Evolutionary conservation across 2,888 invertebrate genomes (phyloP).

Genomic region (Malthinus flaveolus): DNA sequence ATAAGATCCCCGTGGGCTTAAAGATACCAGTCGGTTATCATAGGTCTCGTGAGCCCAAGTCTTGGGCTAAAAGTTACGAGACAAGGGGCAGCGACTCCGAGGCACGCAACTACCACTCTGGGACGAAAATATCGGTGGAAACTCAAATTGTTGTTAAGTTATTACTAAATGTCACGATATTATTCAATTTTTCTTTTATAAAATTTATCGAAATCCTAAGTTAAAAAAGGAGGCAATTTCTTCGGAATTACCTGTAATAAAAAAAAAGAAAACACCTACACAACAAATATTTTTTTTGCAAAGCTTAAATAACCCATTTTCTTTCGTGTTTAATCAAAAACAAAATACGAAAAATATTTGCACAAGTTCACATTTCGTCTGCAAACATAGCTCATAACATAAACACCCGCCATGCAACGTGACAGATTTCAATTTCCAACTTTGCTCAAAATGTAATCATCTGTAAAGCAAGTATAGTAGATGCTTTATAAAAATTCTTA

Average conservation of each 20-base stretch:
- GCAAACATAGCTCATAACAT: slow-evolving; percentile 40
- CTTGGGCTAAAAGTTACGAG: slow-evolving; percentile 33
- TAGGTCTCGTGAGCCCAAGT: slow-evolving; percentile 28
- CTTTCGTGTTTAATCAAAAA: slow-evolving; percentile 47
- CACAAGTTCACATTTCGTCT: slow-evolving; percentile 36
- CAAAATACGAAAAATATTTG: slow-evolving; percentile 38
- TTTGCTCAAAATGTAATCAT: slow-evolving; percentile 36
- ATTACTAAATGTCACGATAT: slow-evolving; percentile 39
- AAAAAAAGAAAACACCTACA: background rate
- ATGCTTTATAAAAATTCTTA: slow-evolving; percentile 31
- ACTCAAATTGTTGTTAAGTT: slow-evolving; percentile 38
- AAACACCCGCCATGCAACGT: slow-evolving; percentile 45
- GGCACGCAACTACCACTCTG: slow-evolving; percentile 43
- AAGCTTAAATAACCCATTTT: slow-evolving; percentile 39
- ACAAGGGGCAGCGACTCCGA: slow-evolving; percentile 36
- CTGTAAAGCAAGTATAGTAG: slow-evolving; percentile 33
- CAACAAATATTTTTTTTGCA: slow-evolving; percentile 1
- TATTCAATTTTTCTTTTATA: slow-evolving; percentile 23
- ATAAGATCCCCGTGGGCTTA: slow-evolving; percentile 26
- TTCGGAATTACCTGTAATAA: no score
- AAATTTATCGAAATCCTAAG: background rate
- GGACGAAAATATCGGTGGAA: slow-evolving; percentile 37
- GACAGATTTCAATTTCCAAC: slow-evolving; percentile 50
- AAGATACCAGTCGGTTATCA: slow-evolving; percentile 29
- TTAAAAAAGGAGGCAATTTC: background rate